A percentile compares a stretch with the other conserved stretches of the same genome.
Evolutionary conservation across 2,113 vertebrate genomes (phyloP).

Genomic region (Bos indicus): DNA sequence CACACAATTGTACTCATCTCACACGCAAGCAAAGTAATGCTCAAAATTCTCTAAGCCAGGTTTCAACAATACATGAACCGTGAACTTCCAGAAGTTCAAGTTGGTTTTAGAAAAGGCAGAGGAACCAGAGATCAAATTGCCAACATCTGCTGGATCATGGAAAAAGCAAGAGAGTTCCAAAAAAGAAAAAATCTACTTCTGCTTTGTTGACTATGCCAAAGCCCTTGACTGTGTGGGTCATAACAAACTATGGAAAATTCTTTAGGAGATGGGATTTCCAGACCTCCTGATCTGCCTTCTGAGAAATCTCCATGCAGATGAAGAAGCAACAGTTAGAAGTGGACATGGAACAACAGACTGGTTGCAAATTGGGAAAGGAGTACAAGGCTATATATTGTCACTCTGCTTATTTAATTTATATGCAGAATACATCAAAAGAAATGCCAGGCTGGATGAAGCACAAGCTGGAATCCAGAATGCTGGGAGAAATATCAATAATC

Average conservation of each 20-base stretch:
- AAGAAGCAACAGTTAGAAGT: neutral
- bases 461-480: neutral
- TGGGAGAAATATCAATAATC: neutral
- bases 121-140: neutral
- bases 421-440: neutral
- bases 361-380: neutral
- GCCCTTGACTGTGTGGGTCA: neutral
- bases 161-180: neutral
- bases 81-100: neutral
- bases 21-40: neutral
- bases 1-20: neutral
- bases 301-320: neutral
- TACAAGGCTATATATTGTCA: neutral
- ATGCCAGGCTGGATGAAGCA: neutral
- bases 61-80: neutral
- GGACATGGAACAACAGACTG: neutral
- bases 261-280: neutral
- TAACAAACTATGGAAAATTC: neutral
- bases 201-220: neutral
- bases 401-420: neutral
- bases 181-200: neutral
- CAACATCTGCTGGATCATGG: neutral
- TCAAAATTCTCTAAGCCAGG: neutral
- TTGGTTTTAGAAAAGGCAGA: neutral
- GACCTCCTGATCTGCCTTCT: neutral